These are phyloP conservation scores for Indicator indicator DNA, from an alignment of 2,113 vertebrate genomes.

Conservation along the genomic window DNA sequence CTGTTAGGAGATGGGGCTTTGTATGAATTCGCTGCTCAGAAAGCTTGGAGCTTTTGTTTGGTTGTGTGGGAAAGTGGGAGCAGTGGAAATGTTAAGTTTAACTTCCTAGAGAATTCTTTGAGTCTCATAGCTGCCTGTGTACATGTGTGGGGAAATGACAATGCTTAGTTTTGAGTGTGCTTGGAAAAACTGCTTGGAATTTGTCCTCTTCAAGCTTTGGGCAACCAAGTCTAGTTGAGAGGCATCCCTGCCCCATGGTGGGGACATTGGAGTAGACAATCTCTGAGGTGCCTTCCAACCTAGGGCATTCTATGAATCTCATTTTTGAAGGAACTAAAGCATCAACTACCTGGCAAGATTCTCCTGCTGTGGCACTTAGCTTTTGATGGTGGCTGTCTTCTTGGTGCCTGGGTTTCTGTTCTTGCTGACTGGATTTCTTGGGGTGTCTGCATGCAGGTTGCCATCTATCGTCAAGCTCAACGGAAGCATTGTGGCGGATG, in stretches of 20 bases:
- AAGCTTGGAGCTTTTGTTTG: background rate
- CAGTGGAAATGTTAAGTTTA: background rate
- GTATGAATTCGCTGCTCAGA: background rate
- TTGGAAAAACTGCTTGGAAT: background rate
- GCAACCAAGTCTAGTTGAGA: no score
- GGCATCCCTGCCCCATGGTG: no score
- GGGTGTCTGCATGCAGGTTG: constrained; percentile 78
- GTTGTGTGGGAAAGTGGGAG: background rate
- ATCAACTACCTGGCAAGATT: background rate
- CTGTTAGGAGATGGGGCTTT: background rate
- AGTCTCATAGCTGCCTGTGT: background rate
- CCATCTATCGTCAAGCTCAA: constrained; percentile 90
- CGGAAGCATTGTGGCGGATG: constrained; percentile 85
- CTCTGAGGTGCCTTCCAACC: no score
- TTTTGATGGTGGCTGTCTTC: background rate
- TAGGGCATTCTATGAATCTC: no score
- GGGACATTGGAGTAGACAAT: no score
- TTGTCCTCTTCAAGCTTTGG: background rate
- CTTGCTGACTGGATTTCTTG: background rate
- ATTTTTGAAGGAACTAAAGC: background rate
- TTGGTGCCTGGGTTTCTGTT: background rate
- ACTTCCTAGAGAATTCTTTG: background rate
- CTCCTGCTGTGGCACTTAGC: background rate
- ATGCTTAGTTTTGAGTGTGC: background rate
- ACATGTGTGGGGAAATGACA: accelerated